These are phyloP conservation scores for Holothuria leucospilota DNA, from an alignment of 53 echinoderm and acorn worm genomes.

Conservation along the genomic window DNA sequence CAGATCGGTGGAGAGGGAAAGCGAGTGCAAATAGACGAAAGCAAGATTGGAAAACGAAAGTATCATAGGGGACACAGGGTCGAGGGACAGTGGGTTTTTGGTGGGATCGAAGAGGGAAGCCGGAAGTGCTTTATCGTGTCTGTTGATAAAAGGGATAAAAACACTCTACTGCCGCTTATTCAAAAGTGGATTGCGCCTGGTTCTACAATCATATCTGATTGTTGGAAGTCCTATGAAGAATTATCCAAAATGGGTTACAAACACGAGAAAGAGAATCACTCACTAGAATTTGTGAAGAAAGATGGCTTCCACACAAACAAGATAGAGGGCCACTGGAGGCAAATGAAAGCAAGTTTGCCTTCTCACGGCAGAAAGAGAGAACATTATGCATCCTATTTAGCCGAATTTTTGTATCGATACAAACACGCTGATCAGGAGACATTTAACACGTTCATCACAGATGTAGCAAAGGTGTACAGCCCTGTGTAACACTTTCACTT, in stretches of 20 bases:
- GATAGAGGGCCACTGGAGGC: too few relatives aligned
- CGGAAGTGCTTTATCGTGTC: slow-evolving; percentile 53
- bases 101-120: slow-evolving; percentile 53
- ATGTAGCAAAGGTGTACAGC: slow-evolving; percentile 1
- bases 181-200: slow-evolving; percentile 29
- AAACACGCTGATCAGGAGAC: slow-evolving; percentile 1
- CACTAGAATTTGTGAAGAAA: background rate
- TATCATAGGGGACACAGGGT: too few relatives aligned
- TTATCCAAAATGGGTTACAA: background rate
- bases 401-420: too few relatives aligned
- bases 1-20: slow-evolving; percentile 34
- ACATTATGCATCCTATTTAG: too few relatives aligned
- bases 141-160: slow-evolving; percentile 29
- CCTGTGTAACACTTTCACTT: background rate
- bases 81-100: slow-evolving; percentile 68
- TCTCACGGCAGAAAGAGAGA: slow-evolving; percentile 25
- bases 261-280: slow-evolving; percentile 5
- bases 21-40: too few relatives aligned
- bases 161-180: slow-evolving; percentile 31
- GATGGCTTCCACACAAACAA: too few relatives aligned
- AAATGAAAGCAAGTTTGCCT: slow-evolving; percentile 29
- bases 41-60: too few relatives aligned
- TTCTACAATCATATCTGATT: too few relatives aligned
- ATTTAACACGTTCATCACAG: background rate
- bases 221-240: background rate